Evolutionary conservation across 2,797 vertebrate genomes (phyloP).

Genomic region (Ammospiza maritima): DNA sequence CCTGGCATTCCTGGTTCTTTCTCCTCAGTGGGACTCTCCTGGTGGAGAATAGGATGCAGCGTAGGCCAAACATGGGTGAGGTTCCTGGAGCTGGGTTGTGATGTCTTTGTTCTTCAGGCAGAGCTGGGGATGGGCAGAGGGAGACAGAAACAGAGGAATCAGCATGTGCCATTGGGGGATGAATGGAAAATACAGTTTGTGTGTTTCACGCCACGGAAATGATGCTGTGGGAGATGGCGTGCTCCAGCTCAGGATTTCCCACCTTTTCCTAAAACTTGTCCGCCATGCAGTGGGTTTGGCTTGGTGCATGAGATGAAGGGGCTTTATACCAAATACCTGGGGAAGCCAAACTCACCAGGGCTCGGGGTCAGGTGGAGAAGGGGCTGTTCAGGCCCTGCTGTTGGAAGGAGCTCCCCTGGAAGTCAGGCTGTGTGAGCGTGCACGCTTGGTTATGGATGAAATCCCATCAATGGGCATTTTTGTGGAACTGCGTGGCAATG

Average conservation of each 20-base stretch:
- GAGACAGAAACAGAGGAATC: background rate
- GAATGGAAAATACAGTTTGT: background rate
- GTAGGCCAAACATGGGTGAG: background rate
- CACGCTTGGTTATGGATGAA: background rate
- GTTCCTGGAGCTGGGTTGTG: slow-evolving; percentile 34
- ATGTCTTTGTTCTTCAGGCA: slow-evolving; percentile 66
- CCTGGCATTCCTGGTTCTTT: background rate
- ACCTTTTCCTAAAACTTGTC: background rate
- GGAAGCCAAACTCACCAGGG: background rate
- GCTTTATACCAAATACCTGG: background rate
- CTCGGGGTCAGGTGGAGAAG: background rate
- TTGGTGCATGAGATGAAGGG: background rate
- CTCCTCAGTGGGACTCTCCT: background rate
- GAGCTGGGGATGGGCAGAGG: slow-evolving; percentile 30
- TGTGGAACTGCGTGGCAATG: background rate
- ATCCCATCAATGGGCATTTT: slow-evolving; percentile 43
- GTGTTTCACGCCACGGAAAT: background rate
- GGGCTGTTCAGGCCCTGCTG: background rate
- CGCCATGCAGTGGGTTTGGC: fast-evolving
- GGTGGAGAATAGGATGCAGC: background rate
- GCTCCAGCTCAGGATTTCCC: background rate
- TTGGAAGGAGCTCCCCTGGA: background rate
- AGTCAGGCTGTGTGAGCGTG: background rate
- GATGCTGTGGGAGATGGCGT: fast-evolving
- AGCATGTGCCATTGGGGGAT: background rate